phyloP scores from a whole-genome alignment of 1,140 invertebrate species.

The Colletes latitarsis region DNA sequence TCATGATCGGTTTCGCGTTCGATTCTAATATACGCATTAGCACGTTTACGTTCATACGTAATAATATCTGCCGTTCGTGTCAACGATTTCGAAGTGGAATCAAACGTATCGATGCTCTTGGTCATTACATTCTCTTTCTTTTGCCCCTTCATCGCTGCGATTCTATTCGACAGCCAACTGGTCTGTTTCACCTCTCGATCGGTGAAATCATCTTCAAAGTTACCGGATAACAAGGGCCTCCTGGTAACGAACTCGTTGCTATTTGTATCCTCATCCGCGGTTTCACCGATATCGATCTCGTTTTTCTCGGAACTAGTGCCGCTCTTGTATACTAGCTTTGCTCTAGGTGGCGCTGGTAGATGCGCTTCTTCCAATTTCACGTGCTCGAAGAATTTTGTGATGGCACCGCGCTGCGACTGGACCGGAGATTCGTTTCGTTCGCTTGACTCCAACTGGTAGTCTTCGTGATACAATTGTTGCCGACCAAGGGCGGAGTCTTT shows the following conservation, averaged over 20 bases:
- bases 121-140: neutral
- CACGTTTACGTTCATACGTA: constrained; percentile 34
- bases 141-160: neutral
- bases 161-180: constrained; percentile 7
- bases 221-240: constrained; percentile 9
- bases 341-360: constrained; percentile 80
- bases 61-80: constrained; percentile 15
- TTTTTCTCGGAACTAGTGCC: constrained; percentile 29
- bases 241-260: constrained; percentile 24
- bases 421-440: constrained; percentile 53
- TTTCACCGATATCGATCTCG: constrained; percentile 37
- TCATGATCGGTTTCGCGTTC: constrained; percentile 14
- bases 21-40: neutral
- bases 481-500: constrained; percentile 45
- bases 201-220: constrained; percentile 4
- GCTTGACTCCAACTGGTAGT: constrained; percentile 49
- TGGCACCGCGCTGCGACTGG: constrained; percentile 56
- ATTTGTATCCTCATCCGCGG: constrained; percentile 37
- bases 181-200: constrained; percentile 6
- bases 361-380: constrained; percentile 82
- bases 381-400: constrained; percentile 71
- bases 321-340: constrained; percentile 72
- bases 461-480: constrained; percentile 44
- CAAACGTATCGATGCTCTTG: constrained; percentile 12
- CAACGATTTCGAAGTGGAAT: neutral